phyloP scores from a whole-genome alignment of 2,113 vertebrate species.

The Aythya baeri region DNA sequence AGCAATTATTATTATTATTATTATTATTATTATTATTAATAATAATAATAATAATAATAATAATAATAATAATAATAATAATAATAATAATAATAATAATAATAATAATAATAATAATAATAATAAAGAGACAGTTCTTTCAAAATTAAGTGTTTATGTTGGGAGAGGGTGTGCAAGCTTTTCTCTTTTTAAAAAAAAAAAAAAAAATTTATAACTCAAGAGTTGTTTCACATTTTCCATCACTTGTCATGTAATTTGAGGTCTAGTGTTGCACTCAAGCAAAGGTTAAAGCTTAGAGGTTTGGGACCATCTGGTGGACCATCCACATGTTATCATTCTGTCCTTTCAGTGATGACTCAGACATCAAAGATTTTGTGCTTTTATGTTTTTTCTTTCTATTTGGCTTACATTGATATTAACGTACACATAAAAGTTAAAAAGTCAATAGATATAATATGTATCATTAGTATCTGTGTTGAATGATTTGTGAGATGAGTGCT shows the following conservation, averaged over 20 bases:
- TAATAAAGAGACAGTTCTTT: background rate
- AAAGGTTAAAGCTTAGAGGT: background rate
- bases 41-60: no score
- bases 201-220: background rate
- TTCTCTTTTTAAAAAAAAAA: background rate
- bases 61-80: no score
- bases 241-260: background rate
- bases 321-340: background rate
- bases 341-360: background rate
- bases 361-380: background rate
- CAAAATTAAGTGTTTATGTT: background rate
- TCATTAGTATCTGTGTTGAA: slow-evolving; percentile 1
- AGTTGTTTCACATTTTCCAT: background rate
- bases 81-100: background rate
- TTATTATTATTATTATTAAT: no score
- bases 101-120: no score
- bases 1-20: background rate
- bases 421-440: background rate
- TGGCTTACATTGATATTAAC: background rate
- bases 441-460: background rate
- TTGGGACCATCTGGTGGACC: background rate
- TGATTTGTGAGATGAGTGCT: background rate
- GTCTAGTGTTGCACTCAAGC: background rate
- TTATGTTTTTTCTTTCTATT: background rate
- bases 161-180: background rate